Evolutionary conservation across 2,888 invertebrate species (phyloP).

Genomic region (Eilema depressum): DNA sequence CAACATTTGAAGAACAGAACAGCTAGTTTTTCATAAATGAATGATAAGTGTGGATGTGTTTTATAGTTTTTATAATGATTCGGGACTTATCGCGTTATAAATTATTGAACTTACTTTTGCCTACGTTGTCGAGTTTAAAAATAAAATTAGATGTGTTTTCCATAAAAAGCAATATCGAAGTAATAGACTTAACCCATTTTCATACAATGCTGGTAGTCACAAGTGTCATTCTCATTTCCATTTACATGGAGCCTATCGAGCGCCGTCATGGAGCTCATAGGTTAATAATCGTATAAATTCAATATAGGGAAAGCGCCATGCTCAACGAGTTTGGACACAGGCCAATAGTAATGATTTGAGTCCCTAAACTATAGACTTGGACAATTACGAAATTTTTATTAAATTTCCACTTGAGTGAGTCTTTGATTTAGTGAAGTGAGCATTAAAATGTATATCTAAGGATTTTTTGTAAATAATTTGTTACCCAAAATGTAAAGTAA

Average conservation of each 20-base stretch:
- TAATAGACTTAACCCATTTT: constrained; percentile 7
- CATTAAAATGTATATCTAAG: too few species aligned
- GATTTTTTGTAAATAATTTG: too few species aligned
- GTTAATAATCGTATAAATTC: constrained; percentile 67
- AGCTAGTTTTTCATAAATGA: too few species aligned
- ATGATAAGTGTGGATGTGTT: too few species aligned
- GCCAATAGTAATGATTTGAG: constrained; percentile 50
- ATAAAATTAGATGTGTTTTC: too few species aligned
- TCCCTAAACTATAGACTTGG: constrained; percentile 24
- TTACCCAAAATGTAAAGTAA: too few species aligned
- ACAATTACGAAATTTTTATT: not conserved
- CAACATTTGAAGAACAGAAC: too few species aligned
- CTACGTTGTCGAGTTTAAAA: too few species aligned
- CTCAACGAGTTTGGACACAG: constrained; percentile 39
- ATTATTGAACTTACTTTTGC: too few species aligned
- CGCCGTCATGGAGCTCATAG: constrained; percentile 43
- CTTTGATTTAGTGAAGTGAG: not conserved
- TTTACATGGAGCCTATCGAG: constrained; percentile 43
- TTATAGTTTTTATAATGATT: too few species aligned
- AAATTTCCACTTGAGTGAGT: not conserved
- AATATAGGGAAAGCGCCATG: constrained; percentile 55
- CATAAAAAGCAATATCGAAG: not conserved
- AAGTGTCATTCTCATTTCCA: constrained; percentile 16
- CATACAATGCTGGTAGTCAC: not conserved
- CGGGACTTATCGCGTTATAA: too few species aligned